A percentile compares a stretch with the other conserved stretches of the same genome.
These are phyloP conservation scores for Ridgeia piscesae DNA, from an alignment of 1,140 invertebrate species.

Conservation along the genomic window DNA sequence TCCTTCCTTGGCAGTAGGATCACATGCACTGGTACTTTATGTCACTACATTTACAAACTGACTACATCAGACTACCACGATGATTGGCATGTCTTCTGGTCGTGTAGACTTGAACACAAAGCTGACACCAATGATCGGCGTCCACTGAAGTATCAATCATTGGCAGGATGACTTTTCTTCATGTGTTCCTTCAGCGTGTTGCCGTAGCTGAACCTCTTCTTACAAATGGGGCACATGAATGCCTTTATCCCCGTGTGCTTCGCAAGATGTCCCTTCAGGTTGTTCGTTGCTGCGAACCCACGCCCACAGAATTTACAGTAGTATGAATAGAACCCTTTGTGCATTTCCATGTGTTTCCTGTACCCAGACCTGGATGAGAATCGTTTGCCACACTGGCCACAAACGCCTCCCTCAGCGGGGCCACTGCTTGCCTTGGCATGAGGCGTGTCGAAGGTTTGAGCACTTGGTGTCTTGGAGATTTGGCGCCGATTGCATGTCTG, in stretches of 20 bases:
- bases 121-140: neutral
- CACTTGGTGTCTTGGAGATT: neutral
- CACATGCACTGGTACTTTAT: constrained; percentile 75
- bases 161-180: constrained; percentile 56
- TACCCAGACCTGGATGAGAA: constrained; percentile 8
- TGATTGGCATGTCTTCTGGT: too few species aligned
- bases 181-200: constrained; percentile 39
- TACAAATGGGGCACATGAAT: constrained; percentile 59
- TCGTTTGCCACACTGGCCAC: neutral
- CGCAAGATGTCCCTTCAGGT: constrained; percentile 23
- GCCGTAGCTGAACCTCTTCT: neutral
- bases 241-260: constrained; percentile 71
- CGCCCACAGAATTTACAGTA: constrained; percentile 17
- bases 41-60: constrained; percentile 71
- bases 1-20: neutral
- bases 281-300: constrained; percentile 15
- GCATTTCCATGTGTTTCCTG: neutral
- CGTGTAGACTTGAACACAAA: neutral
- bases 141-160: neutral
- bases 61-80: constrained; percentile 67
- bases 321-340: constrained; percentile 59
- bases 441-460: neutral
- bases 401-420: neutral
- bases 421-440: neutral
- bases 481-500: too few species aligned